A percentile compares a stretch with the other conserved stretches of the same genome.
Evolutionary conservation across 2,113 vertebrate genomes (phyloP).

Genomic region (Conger conger): DNA sequence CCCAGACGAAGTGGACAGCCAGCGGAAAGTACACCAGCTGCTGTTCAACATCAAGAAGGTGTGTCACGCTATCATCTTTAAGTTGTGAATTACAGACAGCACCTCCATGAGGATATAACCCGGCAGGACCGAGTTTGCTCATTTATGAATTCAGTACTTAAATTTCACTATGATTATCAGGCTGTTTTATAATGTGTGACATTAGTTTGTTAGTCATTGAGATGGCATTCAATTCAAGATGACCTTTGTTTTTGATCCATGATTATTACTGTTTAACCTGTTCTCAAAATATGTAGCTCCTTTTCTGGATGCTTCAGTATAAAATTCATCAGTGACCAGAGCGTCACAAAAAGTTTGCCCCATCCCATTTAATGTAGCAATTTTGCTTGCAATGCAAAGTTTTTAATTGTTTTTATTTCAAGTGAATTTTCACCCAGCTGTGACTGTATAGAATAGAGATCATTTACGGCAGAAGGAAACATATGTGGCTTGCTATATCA

Average conservation of each 20-base stretch:
- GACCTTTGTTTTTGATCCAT: neutral
- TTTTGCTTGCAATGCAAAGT: too few relatives aligned
- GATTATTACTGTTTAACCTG: neutral
- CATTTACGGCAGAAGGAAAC: too few relatives aligned
- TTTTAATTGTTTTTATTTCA: too few relatives aligned
- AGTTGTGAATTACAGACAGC: neutral
- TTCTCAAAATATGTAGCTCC: neutral
- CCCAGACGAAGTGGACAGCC: conserved; percentile 15
- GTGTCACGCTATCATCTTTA: conserved; percentile 27
- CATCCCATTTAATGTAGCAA: too few relatives aligned
- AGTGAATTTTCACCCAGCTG: too few relatives aligned
- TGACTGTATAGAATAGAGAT: too few relatives aligned
- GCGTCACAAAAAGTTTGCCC: too few relatives aligned
- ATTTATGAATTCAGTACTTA: neutral
- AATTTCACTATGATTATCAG: neutral
- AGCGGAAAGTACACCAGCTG: neutral
- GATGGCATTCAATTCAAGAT: neutral
- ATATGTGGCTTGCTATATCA: too few relatives aligned
- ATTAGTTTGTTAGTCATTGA: neutral
- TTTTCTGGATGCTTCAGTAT: neutral
- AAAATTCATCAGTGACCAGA: neutral
- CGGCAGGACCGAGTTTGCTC: neutral
- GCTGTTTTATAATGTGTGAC: neutral
- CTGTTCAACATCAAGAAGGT: conserved; percentile 37
- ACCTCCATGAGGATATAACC: neutral